Evolutionary conservation across 2,113 vertebrate species (phyloP), one percentile per base, ranked within the genome.

Genomic region (Dolichotis patagonum): DNA sequence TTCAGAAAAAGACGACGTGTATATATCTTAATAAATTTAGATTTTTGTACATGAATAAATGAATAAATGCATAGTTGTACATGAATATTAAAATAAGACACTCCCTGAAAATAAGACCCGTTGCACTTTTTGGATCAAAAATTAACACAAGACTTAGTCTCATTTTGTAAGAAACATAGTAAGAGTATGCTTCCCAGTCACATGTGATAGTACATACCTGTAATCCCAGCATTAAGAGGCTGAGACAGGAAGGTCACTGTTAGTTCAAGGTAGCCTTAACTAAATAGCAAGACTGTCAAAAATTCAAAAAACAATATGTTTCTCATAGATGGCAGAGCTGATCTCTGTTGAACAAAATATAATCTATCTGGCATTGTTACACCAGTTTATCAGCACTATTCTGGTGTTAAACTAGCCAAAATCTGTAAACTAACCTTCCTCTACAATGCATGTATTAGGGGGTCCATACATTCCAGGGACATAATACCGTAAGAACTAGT

Each of bases 391-490:
- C 30, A 43, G 28, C 1, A 26, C 41, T 58, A 28, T 81, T 95
- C 32, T 46, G 54, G 67, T 43, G 28, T 73, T 54, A 63, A 90
- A 62, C 46, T 78, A 16, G 13, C 54, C 81, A 62, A 91, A 89
- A 90, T 86, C n/a, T 56, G 85, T 52, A 90, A 92, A 89, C 65
- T 89, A 91, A 88, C 54, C 80, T 32, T 12, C 14, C 26, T 80
- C 43, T 63, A 38, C 22, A 77, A 62, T 4, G 3, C 69, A 35
- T 49, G 38, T 11, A 77, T 56, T 22, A 73, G 60, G 65, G 65
- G 88, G 89, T 86, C 35, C 52, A 24, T 69, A 91, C 20, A 38
- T 65, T 90, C 35, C 52, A n/a, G 46, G 16, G 43, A 71, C 65
- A 96, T 32, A 91, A 78, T 30, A 80, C 1, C 71, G 49, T 24